These are phyloP conservation scores for Corvus cornix DNA, from an alignment of 2,113 vertebrate genomes.

Conservation along the genomic window DNA sequence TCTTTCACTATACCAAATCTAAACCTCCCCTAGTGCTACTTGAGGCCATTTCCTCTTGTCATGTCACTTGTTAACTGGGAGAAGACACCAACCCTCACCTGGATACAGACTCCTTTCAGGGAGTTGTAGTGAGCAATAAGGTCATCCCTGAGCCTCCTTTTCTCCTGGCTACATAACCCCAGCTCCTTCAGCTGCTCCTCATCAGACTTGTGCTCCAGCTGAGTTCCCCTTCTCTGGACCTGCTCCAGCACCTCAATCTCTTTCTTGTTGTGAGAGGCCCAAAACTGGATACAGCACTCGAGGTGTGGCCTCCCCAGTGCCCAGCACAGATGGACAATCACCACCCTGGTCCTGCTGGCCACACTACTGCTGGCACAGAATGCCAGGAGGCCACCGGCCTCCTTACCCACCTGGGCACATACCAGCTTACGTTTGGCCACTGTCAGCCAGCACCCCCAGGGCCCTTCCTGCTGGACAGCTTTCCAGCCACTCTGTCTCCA, in stretches of 20 bases:
- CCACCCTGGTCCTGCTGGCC: not conserved
- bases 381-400: rapidly evolving
- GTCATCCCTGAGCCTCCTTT: not conserved
- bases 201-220: not conserved
- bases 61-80: not conserved
- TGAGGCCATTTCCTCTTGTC: not conserved
- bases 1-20: not conserved
- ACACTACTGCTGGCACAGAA: not conserved
- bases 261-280: not conserved
- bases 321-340: not conserved
- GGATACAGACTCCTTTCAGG: not conserved
- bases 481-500: not conserved
- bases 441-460: not conserved
- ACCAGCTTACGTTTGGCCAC: rapidly evolving
- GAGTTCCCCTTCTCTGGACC: not conserved
- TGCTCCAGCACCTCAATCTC: not conserved
- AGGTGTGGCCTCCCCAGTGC: not conserved
- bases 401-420: not conserved
- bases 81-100: rapidly evolving
- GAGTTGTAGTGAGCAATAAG: not conserved
- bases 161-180: not conserved
- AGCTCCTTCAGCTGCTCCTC: not conserved
- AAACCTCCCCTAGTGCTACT: too few species aligned
- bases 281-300: not conserved
- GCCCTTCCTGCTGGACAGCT: not conserved